phyloP scores from a whole-genome alignment of 2,888 invertebrate genomes.

The Sepioteuthis lessoniana region DNA sequence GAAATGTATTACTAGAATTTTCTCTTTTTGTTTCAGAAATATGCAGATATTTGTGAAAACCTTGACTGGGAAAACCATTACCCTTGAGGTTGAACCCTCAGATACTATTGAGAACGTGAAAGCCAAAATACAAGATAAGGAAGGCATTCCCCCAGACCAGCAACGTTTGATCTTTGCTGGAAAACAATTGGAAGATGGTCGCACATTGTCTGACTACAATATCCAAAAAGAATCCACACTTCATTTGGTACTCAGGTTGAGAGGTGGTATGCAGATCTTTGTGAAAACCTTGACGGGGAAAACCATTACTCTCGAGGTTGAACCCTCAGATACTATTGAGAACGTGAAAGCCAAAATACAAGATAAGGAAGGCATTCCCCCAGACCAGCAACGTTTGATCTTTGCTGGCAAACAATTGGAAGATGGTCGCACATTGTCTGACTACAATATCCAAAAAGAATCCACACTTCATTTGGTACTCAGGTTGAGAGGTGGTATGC shows the following conservation, averaged over 20 bases:
- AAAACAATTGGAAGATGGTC: constrained; percentile 95
- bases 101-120: constrained; percentile 97
- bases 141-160: constrained; percentile 82
- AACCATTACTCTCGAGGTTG: constrained; percentile 77
- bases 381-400: constrained; percentile 90
- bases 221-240: constrained; percentile 97
- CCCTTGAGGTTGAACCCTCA: constrained; percentile 82
- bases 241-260: constrained; percentile 89
- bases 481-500: constrained; percentile 85
- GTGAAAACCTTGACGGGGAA: constrained; percentile 75
- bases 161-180: constrained; percentile 94
- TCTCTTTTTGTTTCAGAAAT: neutral
- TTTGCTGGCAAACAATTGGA: constrained; percentile 96
- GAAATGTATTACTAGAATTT: neutral
- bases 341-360: constrained; percentile 85
- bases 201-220: constrained; percentile 93
- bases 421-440: constrained; percentile 93
- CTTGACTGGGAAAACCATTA: constrained; percentile 73
- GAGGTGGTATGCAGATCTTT: constrained; percentile 83
- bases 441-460: constrained; percentile 96
- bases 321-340: constrained; percentile 93
- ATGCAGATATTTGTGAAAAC: constrained; percentile 82
- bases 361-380: constrained; percentile 79
- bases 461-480: constrained; percentile 94
- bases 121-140: constrained; percentile 78